Conservation (phyloP, 2,113 vertebrate species). For the Nanorana parkeri region DNA sequence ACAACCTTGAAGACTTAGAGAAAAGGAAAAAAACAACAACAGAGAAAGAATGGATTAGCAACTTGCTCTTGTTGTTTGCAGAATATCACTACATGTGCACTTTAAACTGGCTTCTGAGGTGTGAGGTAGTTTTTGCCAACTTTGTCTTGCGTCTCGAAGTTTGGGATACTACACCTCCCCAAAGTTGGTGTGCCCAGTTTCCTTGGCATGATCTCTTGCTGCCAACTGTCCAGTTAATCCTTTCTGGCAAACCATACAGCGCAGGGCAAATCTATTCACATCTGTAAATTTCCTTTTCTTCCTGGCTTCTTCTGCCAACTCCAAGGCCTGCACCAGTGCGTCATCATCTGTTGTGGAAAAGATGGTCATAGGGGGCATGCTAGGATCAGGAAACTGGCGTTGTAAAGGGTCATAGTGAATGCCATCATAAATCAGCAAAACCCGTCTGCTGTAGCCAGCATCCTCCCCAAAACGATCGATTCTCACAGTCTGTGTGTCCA, state of each 20-base stretch:
- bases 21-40: no score
- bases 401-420: constrained; percentile 97
- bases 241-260: constrained; percentile 96
- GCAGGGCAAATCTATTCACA: constrained; percentile 88
- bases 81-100: no score
- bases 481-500: constrained; percentile 94
- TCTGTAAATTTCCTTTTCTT: constrained; percentile 94
- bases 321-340: constrained; percentile 90
- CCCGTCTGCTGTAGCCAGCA: constrained; percentile 86
- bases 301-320: constrained; percentile 92
- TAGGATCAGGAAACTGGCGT: constrained; percentile 74
- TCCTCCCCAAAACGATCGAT: constrained; percentile 97
- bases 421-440: constrained; percentile 94
- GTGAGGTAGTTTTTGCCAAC: constrained; percentile 86
- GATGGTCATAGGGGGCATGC: constrained; percentile 88
- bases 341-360: constrained; percentile 89
- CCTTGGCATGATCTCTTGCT: constrained; percentile 93
- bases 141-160: constrained; percentile 39
- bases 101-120: constrained; percentile 16
- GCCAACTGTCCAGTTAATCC: constrained; percentile 93
- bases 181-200: constrained; percentile 95
- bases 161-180: constrained; percentile 86
- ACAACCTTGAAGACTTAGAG: no score
- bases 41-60: no score
- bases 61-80: no score